These are phyloP conservation scores for Epicampocera succincta DNA, from an alignment of 2,888 invertebrate genomes.

Conservation along the genomic window DNA sequence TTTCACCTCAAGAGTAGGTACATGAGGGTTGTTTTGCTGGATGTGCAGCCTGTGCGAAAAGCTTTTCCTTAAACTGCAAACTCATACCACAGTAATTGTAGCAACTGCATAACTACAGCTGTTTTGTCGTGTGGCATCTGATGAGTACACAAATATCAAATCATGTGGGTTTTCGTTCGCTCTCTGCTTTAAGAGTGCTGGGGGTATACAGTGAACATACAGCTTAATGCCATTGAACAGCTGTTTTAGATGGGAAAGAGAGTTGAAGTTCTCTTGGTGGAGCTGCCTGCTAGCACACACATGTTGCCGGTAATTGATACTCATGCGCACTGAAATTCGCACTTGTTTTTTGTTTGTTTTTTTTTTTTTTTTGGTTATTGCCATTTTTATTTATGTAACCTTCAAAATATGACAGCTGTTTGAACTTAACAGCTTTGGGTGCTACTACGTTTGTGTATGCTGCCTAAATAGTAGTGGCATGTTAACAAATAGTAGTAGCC, in stretches of 20 bases:
- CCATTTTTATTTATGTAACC: conserved; percentile 62
- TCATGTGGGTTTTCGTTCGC: not conserved
- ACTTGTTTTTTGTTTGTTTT: conserved; percentile 2
- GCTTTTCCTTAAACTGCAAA: conserved; percentile 27
- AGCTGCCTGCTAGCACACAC: conserved; percentile 51
- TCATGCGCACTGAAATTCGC: conserved; percentile 39
- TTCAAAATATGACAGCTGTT: conserved; percentile 67
- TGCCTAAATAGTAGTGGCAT: conserved; percentile 35
- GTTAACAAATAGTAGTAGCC: conserved; percentile 43
- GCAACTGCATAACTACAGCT: conserved; percentile 67
- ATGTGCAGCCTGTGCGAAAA: conserved; percentile 16
- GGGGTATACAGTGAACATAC: not conserved
- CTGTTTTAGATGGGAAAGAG: conserved; percentile 6
- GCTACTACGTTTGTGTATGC: conserved; percentile 12
- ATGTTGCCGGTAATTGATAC: conserved; percentile 58
- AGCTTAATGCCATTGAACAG: conserved; percentile 47
- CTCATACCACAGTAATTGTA: conserved; percentile 46
- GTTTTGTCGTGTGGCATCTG: conserved; percentile 57
- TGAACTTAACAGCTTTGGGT: conserved; percentile 53
- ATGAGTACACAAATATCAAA: not conserved
- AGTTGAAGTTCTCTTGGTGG: no score
- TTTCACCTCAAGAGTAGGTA: conserved; percentile 52
- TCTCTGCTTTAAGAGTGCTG: conserved; percentile 17
- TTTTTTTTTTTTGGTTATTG: conserved; percentile 16
- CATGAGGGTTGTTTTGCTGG: conserved; percentile 22